Evolutionary conservation across 1,140 invertebrate species (phyloP).

Genomic region (Pseudomyrmex sp.): DNA sequence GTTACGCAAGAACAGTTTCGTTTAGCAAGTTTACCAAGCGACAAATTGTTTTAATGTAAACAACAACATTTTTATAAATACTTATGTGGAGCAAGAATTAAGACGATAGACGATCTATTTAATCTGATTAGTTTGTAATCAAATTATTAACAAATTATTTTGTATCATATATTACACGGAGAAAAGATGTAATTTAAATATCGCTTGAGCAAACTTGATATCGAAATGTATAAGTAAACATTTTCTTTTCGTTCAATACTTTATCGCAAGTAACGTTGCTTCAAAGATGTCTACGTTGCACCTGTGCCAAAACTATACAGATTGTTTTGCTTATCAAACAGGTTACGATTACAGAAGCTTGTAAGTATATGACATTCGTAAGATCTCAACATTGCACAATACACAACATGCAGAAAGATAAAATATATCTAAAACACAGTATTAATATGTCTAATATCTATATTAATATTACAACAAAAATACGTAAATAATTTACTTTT

Average conservation of each 20-base stretch:
- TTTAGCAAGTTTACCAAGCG: constrained; percentile 62
- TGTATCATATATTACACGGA: no score
- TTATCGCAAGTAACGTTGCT: constrained; percentile 26
- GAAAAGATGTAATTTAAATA: neutral
- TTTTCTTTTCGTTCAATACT: neutral
- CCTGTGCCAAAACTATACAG: neutral
- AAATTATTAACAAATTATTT: no score
- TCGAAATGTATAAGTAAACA: constrained; percentile 1
- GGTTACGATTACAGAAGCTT: constrained; percentile 55
- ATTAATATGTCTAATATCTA: constrained; percentile 30
- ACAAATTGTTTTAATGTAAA: constrained; percentile 22
- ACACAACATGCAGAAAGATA: constrained; percentile 36
- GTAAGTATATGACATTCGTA: neutral
- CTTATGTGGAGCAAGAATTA: no score
- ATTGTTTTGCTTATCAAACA: constrained; percentile 33
- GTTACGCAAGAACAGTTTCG: constrained; percentile 49
- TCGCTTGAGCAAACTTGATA: constrained; percentile 61
- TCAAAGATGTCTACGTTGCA: constrained; percentile 19
- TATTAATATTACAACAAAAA: constrained; percentile 12
- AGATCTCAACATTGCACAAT: constrained; percentile 32
- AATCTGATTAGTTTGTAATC: no score
- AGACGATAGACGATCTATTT: no score
- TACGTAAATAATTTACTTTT: constrained; percentile 29
- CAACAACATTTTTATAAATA: neutral
- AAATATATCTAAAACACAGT: constrained; percentile 26